Evolutionary conservation across 2,113 vertebrate species (phyloP), one percentile per base, ranked within the genome.

Genomic region (Tamias sibiricus): DNA sequence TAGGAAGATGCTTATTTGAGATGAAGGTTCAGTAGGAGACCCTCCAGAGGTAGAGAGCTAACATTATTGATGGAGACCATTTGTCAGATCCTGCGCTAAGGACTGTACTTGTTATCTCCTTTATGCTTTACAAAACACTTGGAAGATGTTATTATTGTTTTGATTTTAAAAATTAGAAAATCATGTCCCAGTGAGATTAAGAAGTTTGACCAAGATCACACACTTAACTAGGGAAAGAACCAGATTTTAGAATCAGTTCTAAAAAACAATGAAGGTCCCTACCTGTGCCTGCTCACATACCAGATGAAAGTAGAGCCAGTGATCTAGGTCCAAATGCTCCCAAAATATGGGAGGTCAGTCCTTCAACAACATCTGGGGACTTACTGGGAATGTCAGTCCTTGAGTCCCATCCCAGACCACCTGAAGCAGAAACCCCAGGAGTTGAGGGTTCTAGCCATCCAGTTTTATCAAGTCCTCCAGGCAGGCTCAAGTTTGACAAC

Each of bases 161-260:
- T 26, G 84, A 62, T 54, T 87, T 92, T 72, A 13, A 24, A 47
- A 82, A 12, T 72, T 54, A 44, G 40, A 86, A 71, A 94, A 64
- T 20, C 24, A 24, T 68, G 19, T 28, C 19, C 24, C 54, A 66
- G 6, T 49, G 84, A 89, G 3, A 2, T 52, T 28, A 76, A 91
- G 54, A 28, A 64, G 19, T 79, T 54, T 74, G 44, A 59, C 57
- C 22, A 69, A 74, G 76, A 54, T 88, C 6, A 80, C 13, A 59
- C 57, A 22, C 4, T 44, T 54, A 87, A 69, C 17, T 37, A 83
- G 17, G 22, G 9, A 59, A 68, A 91, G 49, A 91, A 30, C 2
- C 30, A 72, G 37, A 54, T 64, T 62, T 88, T 69, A 47, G 30
- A 87, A 86, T 69, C 35, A 59, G 22, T 12, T 3, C 59, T 80